Evolutionary conservation across 2,113 vertebrate genomes (phyloP).

Genomic region (Todiramphus chloris): DNA sequence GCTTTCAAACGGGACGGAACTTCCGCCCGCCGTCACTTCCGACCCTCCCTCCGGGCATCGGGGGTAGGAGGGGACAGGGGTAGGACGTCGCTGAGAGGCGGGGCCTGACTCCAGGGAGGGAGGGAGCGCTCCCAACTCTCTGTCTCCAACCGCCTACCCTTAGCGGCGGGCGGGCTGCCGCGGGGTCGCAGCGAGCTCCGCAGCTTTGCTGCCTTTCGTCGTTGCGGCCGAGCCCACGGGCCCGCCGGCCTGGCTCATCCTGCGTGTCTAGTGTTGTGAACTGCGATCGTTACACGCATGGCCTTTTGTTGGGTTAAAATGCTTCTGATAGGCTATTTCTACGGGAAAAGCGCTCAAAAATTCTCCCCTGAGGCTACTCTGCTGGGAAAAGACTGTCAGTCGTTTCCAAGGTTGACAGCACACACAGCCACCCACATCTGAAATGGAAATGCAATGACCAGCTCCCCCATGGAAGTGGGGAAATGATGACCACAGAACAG

Average conservation of each 20-base stretch:
- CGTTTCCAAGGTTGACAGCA: accelerated
- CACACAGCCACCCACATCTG: accelerated
- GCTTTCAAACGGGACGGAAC: slow-evolving; percentile 65
- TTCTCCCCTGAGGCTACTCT: no score
- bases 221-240: background rate
- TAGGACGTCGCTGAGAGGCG: no score
- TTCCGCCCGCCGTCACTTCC: slow-evolving; percentile 57
- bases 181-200: no score
- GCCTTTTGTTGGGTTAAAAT: no score
- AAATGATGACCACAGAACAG: accelerated
- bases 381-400: accelerated
- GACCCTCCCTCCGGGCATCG: background rate
- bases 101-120: no score
- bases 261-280: background rate
- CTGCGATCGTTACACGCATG: background rate
- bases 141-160: no score
- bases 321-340: no score
- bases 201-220: no score
- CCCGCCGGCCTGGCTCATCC: background rate
- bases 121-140: no score
- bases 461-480: accelerated
- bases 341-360: no score
- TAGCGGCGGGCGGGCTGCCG: no score
- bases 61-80: no score
- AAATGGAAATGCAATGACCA: accelerated